A percentile compares a stretch with the other conserved stretches of the same genome.
Evolutionary conservation across 1,140 invertebrate species (phyloP).

Genomic region (Bombus difficillimus): DNA sequence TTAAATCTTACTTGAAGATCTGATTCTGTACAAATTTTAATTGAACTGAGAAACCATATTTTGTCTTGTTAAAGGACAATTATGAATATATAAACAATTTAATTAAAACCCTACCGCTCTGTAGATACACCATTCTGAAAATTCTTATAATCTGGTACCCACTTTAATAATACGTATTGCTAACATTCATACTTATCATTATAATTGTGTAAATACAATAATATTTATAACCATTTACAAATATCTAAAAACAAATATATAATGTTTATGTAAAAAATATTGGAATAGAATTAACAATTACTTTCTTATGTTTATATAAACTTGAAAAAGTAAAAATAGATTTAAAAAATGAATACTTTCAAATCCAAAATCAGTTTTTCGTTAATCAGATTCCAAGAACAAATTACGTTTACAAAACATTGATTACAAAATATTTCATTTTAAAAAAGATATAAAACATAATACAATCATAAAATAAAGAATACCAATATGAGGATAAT

Average conservation of each 20-base stretch:
- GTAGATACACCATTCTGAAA: constrained; percentile 46
- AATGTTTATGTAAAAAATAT: neutral
- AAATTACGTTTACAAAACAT: neutral
- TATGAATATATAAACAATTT: neutral
- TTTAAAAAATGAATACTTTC: neutral
- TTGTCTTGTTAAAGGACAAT: neutral
- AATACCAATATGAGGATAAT: neutral
- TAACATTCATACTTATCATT: constrained; percentile 1
- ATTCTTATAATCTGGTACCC: constrained; percentile 57
- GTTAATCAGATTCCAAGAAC: neutral
- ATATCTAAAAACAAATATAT: neutral
- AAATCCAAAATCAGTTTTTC: neutral
- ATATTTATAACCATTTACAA: constrained; percentile 16
- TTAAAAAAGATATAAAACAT: neutral
- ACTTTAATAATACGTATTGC: constrained; percentile 30
- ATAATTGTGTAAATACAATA: neutral
- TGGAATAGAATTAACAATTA: neutral
- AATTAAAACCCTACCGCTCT: constrained; percentile 69
- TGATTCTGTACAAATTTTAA: constrained; percentile 20
- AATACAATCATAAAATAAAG: neutral
- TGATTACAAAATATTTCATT: neutral
- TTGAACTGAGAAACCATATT: neutral
- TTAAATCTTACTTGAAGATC: constrained; percentile 3
- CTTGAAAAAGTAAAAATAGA: neutral
- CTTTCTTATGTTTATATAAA: neutral